Evolutionary conservation across 2,888 invertebrate species (phyloP).

Genomic region (Orthosia gracilis): DNA sequence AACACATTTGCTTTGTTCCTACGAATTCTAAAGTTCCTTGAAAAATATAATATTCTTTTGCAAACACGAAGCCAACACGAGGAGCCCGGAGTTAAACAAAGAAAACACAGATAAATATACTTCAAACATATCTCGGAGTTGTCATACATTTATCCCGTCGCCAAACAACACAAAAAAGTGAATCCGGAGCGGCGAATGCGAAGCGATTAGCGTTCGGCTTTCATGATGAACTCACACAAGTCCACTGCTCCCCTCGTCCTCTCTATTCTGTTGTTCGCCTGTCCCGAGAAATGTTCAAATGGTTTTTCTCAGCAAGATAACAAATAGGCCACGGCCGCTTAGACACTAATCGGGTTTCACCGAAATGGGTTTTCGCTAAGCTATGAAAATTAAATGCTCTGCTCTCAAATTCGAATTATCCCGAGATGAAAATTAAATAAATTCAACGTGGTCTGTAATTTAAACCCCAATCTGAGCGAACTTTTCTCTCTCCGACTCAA

Average conservation of each 20-base stretch:
- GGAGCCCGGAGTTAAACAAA: constrained; percentile 51
- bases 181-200: constrained; percentile 73
- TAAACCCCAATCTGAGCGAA: constrained; percentile 76
- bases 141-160: constrained; percentile 69
- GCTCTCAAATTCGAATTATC: constrained; percentile 81
- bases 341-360: constrained; percentile 82
- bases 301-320: constrained; percentile 80
- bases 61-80: constrained; percentile 34
- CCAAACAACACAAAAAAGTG: constrained; percentile 77
- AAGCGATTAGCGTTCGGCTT: constrained; percentile 78
- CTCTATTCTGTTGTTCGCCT: constrained; percentile 69
- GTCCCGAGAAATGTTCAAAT: constrained; percentile 66
- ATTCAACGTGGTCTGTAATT: constrained; percentile 79
- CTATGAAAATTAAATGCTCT: constrained; percentile 83
- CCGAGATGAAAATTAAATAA: constrained; percentile 83
- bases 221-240: constrained; percentile 80
- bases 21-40: constrained; percentile 37
- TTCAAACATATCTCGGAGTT: constrained; percentile 70
- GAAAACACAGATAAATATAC: constrained; percentile 64
- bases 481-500: constrained; percentile 73
- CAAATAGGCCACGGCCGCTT: constrained; percentile 83
- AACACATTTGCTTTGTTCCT: constrained; percentile 40
- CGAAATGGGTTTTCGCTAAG: constrained; percentile 83
- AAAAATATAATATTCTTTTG: constrained; percentile 44
- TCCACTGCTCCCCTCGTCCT: constrained; percentile 72